phyloP scores from a whole-genome alignment of 2,113 vertebrate species.

The Rhinolophus ferrumequinum region DNA sequence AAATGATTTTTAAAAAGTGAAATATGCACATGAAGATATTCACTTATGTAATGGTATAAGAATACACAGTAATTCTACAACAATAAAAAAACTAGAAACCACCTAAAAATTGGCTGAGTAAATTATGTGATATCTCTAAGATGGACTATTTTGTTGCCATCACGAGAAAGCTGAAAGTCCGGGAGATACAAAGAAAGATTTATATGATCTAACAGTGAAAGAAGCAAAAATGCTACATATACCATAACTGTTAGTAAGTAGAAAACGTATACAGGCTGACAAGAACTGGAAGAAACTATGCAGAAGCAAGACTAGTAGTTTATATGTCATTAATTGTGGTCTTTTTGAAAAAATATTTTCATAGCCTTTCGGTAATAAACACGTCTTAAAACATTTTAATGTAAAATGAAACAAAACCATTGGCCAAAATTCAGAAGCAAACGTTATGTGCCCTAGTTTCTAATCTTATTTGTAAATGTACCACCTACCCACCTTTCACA shows the following conservation, averaged over 20 bases:
- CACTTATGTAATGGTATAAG: background rate
- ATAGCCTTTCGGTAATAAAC: constrained; percentile 31
- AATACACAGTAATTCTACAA: background rate
- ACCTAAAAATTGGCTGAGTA: background rate
- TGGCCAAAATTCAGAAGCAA: background rate
- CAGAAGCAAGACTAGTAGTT: background rate
- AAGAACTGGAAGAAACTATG: background rate
- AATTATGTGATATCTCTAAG: background rate
- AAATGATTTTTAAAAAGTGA: constrained; percentile 20
- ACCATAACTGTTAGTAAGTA: background rate
- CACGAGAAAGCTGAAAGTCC: background rate
- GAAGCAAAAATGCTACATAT: background rate
- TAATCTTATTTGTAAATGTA: background rate
- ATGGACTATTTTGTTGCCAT: background rate
- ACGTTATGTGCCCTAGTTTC: background rate
- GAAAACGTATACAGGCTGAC: background rate
- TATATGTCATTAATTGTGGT: background rate
- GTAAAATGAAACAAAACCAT: constrained; percentile 29
- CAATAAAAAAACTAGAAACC: background rate
- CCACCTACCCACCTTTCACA: background rate
- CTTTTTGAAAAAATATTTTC: constrained; percentile 6
- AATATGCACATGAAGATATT: background rate
- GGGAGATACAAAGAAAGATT: background rate
- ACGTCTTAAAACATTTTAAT: background rate
- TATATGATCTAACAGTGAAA: background rate